Conservation (phyloP, 2,888 invertebrate genomes). For the Galerucella nymphaeae region DNA sequence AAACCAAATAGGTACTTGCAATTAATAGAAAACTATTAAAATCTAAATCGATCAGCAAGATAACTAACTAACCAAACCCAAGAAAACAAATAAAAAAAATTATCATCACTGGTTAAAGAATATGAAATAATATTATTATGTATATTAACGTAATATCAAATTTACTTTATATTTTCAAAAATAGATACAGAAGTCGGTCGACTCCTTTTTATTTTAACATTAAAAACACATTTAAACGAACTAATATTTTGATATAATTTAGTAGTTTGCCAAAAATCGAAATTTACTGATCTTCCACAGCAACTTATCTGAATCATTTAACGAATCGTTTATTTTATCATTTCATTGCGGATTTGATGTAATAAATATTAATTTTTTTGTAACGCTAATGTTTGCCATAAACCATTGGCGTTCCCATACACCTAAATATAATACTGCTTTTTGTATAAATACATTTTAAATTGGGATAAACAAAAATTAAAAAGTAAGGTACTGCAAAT, state of each 20-base stretch:
- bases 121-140: too few species aligned
- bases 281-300: slow-evolving; percentile 22
- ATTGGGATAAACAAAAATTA: too few species aligned
- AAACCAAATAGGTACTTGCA: too few species aligned
- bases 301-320: background rate
- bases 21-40: too few species aligned
- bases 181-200: slow-evolving; percentile 14
- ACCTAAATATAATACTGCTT: too few species aligned
- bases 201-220: slow-evolving; percentile 9
- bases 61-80: too few species aligned
- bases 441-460: too few species aligned
- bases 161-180: slow-evolving; percentile 6
- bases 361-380: background rate
- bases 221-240: slow-evolving; percentile 6
- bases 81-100: too few species aligned
- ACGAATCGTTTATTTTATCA: slow-evolving; percentile 4
- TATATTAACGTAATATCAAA: background rate
- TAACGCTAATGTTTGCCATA: background rate
- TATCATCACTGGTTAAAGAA: too few species aligned
- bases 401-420: background rate
- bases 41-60: too few species aligned
- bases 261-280: slow-evolving; percentile 29
- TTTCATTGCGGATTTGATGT: background rate
- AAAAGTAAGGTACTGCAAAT: too few species aligned
- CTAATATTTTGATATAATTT: slow-evolving; percentile 29